Evolutionary conservation across 2,888 invertebrate species (phyloP).

Genomic region (Epinotia demarniana): DNA sequence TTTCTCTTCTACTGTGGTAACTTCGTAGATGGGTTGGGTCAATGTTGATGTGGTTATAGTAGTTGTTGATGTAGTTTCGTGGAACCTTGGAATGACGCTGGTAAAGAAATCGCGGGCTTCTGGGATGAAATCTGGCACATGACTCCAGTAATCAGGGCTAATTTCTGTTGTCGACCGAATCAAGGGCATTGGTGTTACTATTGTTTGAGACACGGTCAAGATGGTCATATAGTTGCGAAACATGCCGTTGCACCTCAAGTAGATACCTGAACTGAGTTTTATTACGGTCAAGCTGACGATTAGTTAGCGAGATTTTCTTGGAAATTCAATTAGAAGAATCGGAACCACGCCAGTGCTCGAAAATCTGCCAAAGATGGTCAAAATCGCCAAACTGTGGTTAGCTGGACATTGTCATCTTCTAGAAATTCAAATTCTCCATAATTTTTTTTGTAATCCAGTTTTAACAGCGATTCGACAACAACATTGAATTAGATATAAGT

Average conservation of each 20-base stretch:
- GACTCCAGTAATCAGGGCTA: background rate
- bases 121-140: background rate
- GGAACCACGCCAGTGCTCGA: too few species aligned
- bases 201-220: background rate
- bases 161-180: background rate
- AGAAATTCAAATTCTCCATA: too few species aligned
- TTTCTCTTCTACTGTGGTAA: background rate
- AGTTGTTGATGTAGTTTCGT: background rate
- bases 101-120: background rate
- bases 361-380: too few species aligned
- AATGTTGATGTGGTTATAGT: too few species aligned
- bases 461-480: too few species aligned
- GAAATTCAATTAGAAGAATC: background rate
- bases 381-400: too few species aligned
- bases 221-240: background rate
- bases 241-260: background rate
- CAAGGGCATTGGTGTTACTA: background rate
- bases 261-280: background rate
- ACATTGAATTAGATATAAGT: too few species aligned
- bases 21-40: background rate
- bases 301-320: background rate
- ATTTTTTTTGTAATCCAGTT: too few species aligned
- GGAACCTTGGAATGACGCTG: background rate
- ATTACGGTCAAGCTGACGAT: background rate
- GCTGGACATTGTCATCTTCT: too few species aligned